Conservation (phyloP, 2,797 vertebrate species). For the Brotogeris chrysoptera region DNA sequence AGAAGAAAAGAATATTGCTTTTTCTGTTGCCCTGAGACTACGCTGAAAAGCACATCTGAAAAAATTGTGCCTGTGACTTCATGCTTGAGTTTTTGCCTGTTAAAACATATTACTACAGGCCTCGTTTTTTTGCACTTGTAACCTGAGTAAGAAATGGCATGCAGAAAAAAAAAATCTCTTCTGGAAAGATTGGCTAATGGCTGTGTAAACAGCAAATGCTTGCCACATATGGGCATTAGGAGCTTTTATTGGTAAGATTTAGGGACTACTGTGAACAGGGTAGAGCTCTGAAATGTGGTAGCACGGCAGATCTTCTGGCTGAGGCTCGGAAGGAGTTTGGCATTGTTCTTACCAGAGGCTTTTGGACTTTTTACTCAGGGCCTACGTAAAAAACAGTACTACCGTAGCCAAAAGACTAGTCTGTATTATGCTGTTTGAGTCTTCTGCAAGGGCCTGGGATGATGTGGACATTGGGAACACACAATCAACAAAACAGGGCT, state of each 20-base stretch:
- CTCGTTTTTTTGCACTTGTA: slow-evolving; percentile 60
- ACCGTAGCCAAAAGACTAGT: background rate
- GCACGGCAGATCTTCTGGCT: background rate
- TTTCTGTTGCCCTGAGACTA: background rate
- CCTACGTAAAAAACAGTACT: background rate
- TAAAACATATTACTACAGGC: slow-evolving; percentile 62
- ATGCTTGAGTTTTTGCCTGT: slow-evolving; percentile 64
- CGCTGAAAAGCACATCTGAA: slow-evolving; percentile 58
- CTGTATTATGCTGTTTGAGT: background rate
- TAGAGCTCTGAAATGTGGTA: background rate
- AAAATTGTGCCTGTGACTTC: slow-evolving; percentile 46
- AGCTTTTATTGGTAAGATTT: slow-evolving; percentile 19
- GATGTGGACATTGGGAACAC: background rate
- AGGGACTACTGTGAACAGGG: slow-evolving; percentile 3
- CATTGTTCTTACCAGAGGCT: background rate
- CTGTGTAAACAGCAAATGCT: slow-evolving; percentile 69
- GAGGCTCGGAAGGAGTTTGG: background rate
- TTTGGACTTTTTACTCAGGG: background rate
- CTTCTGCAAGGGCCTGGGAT: background rate
- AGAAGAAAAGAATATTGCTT: background rate
- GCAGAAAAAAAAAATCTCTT: slow-evolving; percentile 38
- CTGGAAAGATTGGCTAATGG: slow-evolving; percentile 68
- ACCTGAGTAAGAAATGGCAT: slow-evolving; percentile 62
- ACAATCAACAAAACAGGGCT: background rate
- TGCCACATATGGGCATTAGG: slow-evolving; percentile 60